phyloP scores from a whole-genome alignment of 2,113 vertebrate genomes.

The Coryphaenoides rupestris region DNA sequence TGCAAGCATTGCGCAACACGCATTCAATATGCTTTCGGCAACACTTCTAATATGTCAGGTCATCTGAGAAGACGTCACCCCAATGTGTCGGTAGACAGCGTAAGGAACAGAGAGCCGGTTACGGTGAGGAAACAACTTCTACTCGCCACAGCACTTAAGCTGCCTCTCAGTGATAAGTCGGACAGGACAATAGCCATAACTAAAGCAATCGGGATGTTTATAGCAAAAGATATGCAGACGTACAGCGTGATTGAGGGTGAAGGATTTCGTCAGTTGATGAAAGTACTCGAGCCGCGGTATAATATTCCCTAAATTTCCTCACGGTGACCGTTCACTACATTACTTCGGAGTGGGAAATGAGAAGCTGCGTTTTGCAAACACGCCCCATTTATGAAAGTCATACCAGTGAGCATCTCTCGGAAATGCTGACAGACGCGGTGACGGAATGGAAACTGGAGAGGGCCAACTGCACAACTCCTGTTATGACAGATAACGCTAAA shows the following conservation, averaged over 20 bases:
- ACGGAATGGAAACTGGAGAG: conserved; percentile 19
- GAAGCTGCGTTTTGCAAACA: conserved; percentile 26
- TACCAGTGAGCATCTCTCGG: neutral
- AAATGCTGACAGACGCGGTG: neutral
- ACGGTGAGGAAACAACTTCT: neutral
- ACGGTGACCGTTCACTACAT: conserved; percentile 25
- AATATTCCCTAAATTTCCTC: too few species aligned
- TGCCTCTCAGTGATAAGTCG: neutral
- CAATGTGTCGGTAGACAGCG: too few species aligned
- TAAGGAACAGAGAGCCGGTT: too few species aligned
- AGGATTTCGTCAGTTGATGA: neutral
- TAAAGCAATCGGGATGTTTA: neutral
- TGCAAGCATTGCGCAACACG: too few species aligned
- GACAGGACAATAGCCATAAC: neutral
- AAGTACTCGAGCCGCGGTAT: neutral
- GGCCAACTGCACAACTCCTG: neutral
- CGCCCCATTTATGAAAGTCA: conserved; percentile 7
- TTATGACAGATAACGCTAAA: conserved; percentile 8
- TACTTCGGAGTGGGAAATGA: conserved; percentile 22
- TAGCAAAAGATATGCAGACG: neutral
- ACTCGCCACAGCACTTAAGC: neutral
- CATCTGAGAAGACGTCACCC: too few species aligned
- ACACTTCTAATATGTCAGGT: too few species aligned
- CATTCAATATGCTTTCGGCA: too few species aligned
- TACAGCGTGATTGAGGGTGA: neutral